phyloP scores from a whole-genome alignment of 2,113 vertebrate species.

The Hucho hucho region DNA sequence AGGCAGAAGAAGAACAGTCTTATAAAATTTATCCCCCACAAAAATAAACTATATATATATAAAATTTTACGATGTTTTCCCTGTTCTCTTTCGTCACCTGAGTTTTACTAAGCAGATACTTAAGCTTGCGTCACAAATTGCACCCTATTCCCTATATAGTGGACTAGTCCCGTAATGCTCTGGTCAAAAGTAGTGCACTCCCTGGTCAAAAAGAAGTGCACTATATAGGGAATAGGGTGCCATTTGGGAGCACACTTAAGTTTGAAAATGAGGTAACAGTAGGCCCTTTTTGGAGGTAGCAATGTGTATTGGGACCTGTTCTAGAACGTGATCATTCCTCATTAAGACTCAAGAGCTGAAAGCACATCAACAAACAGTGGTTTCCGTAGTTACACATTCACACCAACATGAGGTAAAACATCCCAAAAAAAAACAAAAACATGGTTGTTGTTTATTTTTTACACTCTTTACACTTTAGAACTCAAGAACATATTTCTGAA shows the following conservation, averaged over 20 bases:
- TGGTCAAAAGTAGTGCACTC: too few relatives aligned
- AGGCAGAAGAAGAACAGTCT: constrained; percentile 86
- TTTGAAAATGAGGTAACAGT: constrained; percentile 88
- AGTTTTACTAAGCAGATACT: constrained; percentile 76
- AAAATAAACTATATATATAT: constrained; percentile 92
- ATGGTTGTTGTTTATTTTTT: constrained; percentile 8
- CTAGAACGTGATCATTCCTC: constrained; percentile 80
- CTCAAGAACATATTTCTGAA: constrained; percentile 30
- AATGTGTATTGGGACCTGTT: constrained; percentile 91
- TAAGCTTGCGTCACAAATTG: constrained; percentile 69
- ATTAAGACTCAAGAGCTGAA: constrained; percentile 74
- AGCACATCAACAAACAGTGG: constrained; percentile 61
- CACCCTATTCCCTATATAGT: too few relatives aligned
- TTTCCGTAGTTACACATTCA: constrained; percentile 60
- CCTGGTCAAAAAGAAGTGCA: too few relatives aligned
- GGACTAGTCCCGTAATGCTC: too few relatives aligned
- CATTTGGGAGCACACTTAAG: too few relatives aligned
- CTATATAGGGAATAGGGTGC: too few relatives aligned
- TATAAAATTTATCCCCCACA: constrained; percentile 94
- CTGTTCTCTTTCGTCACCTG: constrained; percentile 82
- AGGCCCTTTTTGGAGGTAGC: constrained; percentile 93
- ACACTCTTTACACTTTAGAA: constrained; percentile 19
- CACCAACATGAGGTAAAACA: constrained; percentile 66
- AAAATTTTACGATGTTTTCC: constrained; percentile 89
- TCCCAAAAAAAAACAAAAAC: constrained; percentile 8